These are phyloP conservation scores for Brachionus calyciflorus DNA, from an alignment of 1,140 invertebrate genomes.

Conservation along the genomic window DNA sequence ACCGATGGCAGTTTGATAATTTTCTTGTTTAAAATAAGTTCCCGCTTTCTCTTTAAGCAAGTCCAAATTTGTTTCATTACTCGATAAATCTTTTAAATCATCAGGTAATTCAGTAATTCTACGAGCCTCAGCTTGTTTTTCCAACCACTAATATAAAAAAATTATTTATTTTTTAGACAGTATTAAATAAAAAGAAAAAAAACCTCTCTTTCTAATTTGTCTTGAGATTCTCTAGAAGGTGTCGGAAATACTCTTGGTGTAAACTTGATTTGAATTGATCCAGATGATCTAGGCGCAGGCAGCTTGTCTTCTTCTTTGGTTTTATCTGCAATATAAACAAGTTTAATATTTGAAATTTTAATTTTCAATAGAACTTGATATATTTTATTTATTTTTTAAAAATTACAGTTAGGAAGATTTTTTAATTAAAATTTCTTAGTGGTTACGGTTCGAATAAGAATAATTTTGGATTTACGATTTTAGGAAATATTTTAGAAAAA, in stretches of 20 bases:
- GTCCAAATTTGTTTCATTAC: constrained; percentile 76
- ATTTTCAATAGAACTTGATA: too few relatives aligned
- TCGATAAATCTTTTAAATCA: constrained; percentile 61
- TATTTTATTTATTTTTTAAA: too few relatives aligned
- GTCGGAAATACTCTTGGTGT: constrained; percentile 76
- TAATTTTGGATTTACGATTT: too few relatives aligned
- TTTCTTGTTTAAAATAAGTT: constrained; percentile 71
- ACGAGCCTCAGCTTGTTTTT: constrained; percentile 11
- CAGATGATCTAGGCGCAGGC: constrained; percentile 54
- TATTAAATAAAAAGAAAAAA: not conserved
- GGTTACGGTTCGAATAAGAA: too few relatives aligned
- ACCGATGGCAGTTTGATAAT: constrained; percentile 75
- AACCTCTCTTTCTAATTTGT: constrained; percentile 71
- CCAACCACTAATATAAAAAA: constrained; percentile 12
- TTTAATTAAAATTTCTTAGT: too few relatives aligned
- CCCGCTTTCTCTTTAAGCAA: constrained; percentile 76
- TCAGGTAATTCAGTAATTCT: constrained; percentile 23
- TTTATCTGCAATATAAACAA: too few relatives aligned
- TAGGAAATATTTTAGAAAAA: too few relatives aligned
- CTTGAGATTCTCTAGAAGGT: constrained; percentile 73
- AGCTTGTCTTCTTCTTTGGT: constrained; percentile 48
- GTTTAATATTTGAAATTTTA: too few relatives aligned
- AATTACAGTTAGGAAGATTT: too few relatives aligned
- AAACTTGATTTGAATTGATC: constrained; percentile 64
- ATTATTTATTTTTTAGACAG: not conserved